Evolutionary conservation across 2,797 vertebrate genomes (phyloP).

Genomic region (Taeniopygia guttata): DNA sequence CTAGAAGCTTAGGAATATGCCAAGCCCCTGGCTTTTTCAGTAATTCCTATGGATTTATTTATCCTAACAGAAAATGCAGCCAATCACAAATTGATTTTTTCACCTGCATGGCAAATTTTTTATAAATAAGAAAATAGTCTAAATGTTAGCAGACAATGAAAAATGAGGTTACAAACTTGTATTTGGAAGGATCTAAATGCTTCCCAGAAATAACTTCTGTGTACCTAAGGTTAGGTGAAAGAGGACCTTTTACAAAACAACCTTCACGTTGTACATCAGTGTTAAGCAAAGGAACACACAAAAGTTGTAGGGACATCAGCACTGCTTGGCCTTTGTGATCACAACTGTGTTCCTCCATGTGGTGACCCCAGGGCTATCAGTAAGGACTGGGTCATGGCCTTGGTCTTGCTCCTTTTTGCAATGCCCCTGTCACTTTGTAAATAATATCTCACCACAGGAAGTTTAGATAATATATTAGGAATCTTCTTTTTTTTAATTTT

Average conservation of each 20-base stretch:
- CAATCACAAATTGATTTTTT: constrained; percentile 18
- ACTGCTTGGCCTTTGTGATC: neutral
- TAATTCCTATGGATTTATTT: constrained; percentile 11
- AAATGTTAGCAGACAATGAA: neutral
- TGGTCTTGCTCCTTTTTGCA: neutral
- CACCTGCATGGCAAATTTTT: neutral
- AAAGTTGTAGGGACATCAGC: neutral
- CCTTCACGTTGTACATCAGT: neutral
- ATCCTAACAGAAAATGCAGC: neutral
- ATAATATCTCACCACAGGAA: neutral
- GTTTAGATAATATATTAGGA: neutral
- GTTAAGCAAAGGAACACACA: neutral
- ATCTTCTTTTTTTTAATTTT: neutral
- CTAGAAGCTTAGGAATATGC: neutral
- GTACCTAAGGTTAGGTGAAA: neutral
- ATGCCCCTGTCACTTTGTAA: accelerated
- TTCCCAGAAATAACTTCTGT: neutral
- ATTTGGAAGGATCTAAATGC: neutral
- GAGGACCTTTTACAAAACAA: neutral
- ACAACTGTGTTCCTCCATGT: neutral
- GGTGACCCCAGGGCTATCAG: neutral
- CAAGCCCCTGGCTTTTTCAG: neutral
- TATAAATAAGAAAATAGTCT: neutral
- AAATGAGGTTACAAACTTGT: neutral
- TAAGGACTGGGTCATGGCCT: neutral